These are phyloP conservation scores for Tapirus terrestris DNA, from an alignment of 2,113 vertebrate genomes.

Conservation along the genomic window DNA sequence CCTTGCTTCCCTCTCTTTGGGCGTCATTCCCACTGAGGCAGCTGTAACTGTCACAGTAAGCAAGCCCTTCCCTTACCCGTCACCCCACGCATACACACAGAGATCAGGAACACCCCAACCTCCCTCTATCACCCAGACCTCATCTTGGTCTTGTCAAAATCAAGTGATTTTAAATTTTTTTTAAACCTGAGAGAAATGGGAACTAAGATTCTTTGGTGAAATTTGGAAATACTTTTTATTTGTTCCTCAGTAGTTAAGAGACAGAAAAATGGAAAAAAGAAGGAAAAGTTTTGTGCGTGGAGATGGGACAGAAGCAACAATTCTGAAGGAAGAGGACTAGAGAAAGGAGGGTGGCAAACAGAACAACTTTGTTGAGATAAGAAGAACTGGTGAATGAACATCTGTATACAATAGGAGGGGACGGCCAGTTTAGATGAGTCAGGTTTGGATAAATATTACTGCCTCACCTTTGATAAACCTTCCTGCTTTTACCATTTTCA, in stretches of 20 bases:
- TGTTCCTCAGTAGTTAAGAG: neutral
- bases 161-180: neutral
- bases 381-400: neutral
- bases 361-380: neutral
- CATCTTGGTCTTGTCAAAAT: neutral
- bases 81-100: rapidly evolving
- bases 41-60: neutral
- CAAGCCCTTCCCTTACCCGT: neutral
- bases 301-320: neutral
- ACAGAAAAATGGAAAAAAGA: neutral
- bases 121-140: neutral
- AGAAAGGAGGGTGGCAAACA: neutral
- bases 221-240: neutral
- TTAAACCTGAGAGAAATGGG: neutral
- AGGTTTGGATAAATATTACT: too few species aligned
- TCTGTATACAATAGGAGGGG: neutral
- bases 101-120: neutral
- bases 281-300: neutral
- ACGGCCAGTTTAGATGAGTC: neutral
- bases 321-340: neutral
- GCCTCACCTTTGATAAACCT: neutral
- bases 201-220: neutral
- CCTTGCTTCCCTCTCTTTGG: neutral
- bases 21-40: rapidly evolving
- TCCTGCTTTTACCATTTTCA: neutral